Base-by-base conservation (phyloP, 1,140 invertebrate species). In the Papilio dardanus region DNA sequence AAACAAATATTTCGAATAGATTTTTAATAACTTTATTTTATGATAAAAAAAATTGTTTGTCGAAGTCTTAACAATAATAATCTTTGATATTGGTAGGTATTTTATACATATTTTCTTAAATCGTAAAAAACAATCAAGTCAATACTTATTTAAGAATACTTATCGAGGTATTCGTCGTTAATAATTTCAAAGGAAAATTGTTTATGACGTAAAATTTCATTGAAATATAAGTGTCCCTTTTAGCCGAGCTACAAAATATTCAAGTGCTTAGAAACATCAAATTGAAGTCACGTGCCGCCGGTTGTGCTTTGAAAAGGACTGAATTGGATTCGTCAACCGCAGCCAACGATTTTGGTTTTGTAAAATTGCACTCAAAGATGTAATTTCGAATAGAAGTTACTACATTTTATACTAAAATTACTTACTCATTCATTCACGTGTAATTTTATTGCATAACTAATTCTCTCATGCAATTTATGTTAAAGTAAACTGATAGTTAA, bases 221-320 rank as follows among this genome's bases (percentile, higher is more conserved):
- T 62, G 21, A 62, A 62, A 62, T 62, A 14, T 62, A 62, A 62
- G 54, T 28, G 10, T 62, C 50, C 7, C 54, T 62, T 62, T 62
- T 62, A 28, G 12, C 54, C 10, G 50, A 58, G 24, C 24, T 28
- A 62, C 21, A 28, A 28, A 62, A 62, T 62, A 62, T 62, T 28
- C 54, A 28, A 62, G 50, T 62, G 54, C 54, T 62, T 62, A 28
- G 54, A 62, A 28, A 62, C 54, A 62, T 28, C 54, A 62, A 62
- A 62, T 62, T 62, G 54, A 62, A 62, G 24, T 62, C 54, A 62
- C 54, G 54, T 62, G 54, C 54, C 54, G 54, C 12, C 54, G 54
- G 24, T 62, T 24, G 54, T 62, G 54, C 54, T 62, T 14, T 62
- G 54, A 62, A 62, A 28, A 62, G 21, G 54, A 62, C 54, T 62